Evolutionary conservation across 2,797 vertebrate species (phyloP), one percentile per base, ranked within the genome.

Genomic region (Sebastes trivittatus): DNA sequence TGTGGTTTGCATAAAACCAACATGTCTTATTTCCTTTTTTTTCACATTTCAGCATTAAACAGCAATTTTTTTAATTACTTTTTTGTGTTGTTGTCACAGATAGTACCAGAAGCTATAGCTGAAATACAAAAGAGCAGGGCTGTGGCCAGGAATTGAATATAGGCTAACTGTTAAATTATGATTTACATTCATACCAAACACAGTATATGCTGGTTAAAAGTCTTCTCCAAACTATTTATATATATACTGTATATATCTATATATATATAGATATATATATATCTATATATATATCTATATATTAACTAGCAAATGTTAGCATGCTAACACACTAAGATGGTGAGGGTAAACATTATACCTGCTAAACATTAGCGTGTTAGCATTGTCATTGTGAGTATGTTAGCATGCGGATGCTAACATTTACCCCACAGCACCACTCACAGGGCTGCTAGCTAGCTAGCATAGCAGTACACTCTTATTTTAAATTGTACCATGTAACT

Each of bases 281-380:
- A 4, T 4, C 0, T 36, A 4, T 4, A 11, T 11, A 11, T 7
- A 7, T 11, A 13, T 38, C 0, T 14, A 38, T 38, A 38, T 6
- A 38, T 6, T 38, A 38, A 38, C 27, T 61, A 30, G 10, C 14
- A 16, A 42, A 42, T 42, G 6, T 42, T 42, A 42, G 13, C 38
- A 42, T 42, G 54, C 54, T 23, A 55, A 55, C n/a, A 55, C 10
- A 11, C 54, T 11, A 55, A 52, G 49, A 52, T 52, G 49, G 49
- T 52, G 49, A 52, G 49, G 1, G 54, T 55, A 22, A 55, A 22
- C 54, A 23, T 23, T 55, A 55, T 55, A 23, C n/a, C 22, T 52
- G 38, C 38, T 46, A 46, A 46, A 46, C 38, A 46, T 46, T 46
- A 18, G 38, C 3, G 3, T 46, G 38, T 46, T 46, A 46, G 14